Evolutionary conservation across 2,113 vertebrate genomes (phyloP), one percentile per base, ranked within the genome.

Genomic region (Albula goreensis): DNA sequence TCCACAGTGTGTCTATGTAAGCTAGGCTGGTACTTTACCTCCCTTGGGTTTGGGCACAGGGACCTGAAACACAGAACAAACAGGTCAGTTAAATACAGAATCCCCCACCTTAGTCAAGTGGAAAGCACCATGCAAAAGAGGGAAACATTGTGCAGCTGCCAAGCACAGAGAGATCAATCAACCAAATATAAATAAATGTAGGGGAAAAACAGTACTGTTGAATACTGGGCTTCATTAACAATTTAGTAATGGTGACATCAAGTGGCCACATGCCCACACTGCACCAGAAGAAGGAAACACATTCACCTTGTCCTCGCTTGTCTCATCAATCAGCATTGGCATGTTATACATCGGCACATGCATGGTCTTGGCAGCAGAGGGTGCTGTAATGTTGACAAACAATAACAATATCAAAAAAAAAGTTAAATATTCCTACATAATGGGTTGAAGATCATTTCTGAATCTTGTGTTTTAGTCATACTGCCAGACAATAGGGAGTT

Each of bases 61-160:
- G 1, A 84, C 86, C 93, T 93, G 86, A 60, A 89, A 90, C 1
- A 80, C 15, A 87, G 51, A 90, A 31, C 17, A 41, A 49, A 48
- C 31, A 41, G 31, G 52, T n/a, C 8, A 87, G 8, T 66, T 15
- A 83, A n/a, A 15, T 53, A 57, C 56, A 31, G 50, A 19, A 41
- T 41, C 31, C 31, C 31, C 31, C 31, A 41, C 31, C 31, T 41
- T 41, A 41, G 31, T 41, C 31, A 41, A 41, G 31, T 41, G 31
- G 31, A 41, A 41, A 41, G 31, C 31, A 41, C 31, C 31, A 41
- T 41, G 31, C 31, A 41, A 41, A 41, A 41, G 0, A 41, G 31
- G 31, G 31, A 41, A 41, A 41, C 31, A 41, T 41, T 1, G 31
- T 41, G 31, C 31, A 41, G 31, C 31, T 41, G 31, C 31, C 31